Base-by-base conservation (phyloP, 2,888 invertebrate species). In the Tenthredo scrophulariae region DNA sequence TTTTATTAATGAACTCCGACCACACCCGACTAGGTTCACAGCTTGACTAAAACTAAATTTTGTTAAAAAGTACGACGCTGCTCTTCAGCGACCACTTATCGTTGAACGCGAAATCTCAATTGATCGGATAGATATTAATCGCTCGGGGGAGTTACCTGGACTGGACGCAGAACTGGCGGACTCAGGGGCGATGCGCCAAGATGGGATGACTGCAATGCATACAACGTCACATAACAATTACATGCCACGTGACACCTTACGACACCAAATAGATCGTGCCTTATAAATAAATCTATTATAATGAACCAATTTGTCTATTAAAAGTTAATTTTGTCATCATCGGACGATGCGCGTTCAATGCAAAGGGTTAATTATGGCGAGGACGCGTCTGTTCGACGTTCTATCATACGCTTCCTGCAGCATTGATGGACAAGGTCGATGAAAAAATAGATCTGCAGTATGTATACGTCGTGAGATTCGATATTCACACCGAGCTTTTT, bases 181-280 rank as follows among this genome's bases (percentile, higher is more conserved):
- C 91, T 91, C 88, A 92, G 89, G 91, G 93, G 92, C 91, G 91
- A 88, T 86, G 88, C 91, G 93, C 93, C 93, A 92, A 92, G 88
- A 85, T 90, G 89, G 88, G 89, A 90, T 87, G 91, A 90, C 92
- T 92, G 92, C 87, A 92, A 93, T 90, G 89, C 89, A 92, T 87
- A 90, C 88, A 89, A 91, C 90, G 89, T 80, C 83, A 91, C 89
- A 90, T 89, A 91, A 91, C 90, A 89, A 91, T 92, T 91, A 91
- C 91, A 90, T 91, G 91, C 89, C 86, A 80, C 83, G 75, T 83
- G 50, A 67, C 72, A 77, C 58, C 50, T 85, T 85, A 72, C 85
- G 85, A 85, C 46, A 85, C 10, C 22, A 37, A 80, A 46, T 84
- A 37, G 72, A 84, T 85, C 85, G 82, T 85, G 82, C 82, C 18